Conservation (phyloP, 1,140 invertebrate species). For the Myzus persicae region DNA sequence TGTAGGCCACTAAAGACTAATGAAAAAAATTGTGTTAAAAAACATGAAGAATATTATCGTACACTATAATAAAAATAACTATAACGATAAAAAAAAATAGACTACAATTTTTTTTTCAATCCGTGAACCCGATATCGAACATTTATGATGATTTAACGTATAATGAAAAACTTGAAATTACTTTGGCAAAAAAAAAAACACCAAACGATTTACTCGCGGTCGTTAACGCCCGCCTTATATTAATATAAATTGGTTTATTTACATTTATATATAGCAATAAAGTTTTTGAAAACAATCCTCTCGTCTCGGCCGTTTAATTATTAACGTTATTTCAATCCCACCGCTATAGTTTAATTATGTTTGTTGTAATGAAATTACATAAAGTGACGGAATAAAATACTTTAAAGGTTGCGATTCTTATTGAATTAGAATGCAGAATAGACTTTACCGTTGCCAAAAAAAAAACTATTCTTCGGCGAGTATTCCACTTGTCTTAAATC, state of each 20-base stretch:
- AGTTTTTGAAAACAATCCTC: conserved; percentile 36
- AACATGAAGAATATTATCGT: background rate
- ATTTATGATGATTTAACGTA: conserved; percentile 25
- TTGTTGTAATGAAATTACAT: conserved; percentile 15
- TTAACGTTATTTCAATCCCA: conserved; percentile 25
- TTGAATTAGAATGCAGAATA: background rate
- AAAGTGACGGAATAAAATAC: background rate
- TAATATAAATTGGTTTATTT: conserved; percentile 49
- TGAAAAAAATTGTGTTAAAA: background rate
- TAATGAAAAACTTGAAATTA: conserved; percentile 32
- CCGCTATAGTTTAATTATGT: conserved; percentile 31
- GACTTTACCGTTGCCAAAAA: background rate
- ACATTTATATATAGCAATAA: conserved; percentile 18
- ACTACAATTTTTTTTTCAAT: background rate
- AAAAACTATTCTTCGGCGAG: background rate
- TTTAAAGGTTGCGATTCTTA: conserved; percentile 6
- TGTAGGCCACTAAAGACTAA: background rate
- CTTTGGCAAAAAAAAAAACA: conserved; percentile 3
- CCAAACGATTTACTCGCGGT: background rate
- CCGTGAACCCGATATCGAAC: background rate
- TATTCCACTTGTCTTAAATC: background rate
- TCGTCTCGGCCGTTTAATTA: conserved; percentile 19
- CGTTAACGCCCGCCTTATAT: conserved; percentile 26
- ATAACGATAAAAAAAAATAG: background rate
- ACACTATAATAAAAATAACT: background rate